Base-by-base conservation (phyloP, 2,113 vertebrate genomes). In the Dolichotis patagonum region DNA sequence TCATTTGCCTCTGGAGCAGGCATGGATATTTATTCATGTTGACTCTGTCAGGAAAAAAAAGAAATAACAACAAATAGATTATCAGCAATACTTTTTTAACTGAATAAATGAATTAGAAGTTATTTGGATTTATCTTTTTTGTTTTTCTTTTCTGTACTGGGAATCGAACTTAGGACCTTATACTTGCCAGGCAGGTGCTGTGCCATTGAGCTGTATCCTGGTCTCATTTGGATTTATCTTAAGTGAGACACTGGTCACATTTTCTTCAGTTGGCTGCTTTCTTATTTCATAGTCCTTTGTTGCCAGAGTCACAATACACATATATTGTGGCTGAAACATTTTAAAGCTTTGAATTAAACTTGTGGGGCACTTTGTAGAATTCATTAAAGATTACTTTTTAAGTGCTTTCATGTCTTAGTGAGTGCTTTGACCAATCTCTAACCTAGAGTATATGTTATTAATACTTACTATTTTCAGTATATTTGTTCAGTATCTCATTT, bases 321-420 rank as follows among this genome's bases (percentile, higher is more conserved):
- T n/a, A 88, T 71, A 30, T 58, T 69, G 3, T 77, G 26, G 24
- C 46, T 86, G n/a, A 96, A 95, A 90, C 46, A 75, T 92, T 96
- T 93, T 96, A 14, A 94, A 67, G 19, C n/a, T 67, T 78, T 94
- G 5, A 65, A 35, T 94, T 58, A 96, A 94, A 94, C 38, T 94
- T 95, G 49, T 26, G 94, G 84, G 49, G 26, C 35, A 81, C 30
- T 91, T 13, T 26, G 65, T 65, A 95, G 41, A 90, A 88, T 60
- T 97, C n/a, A 91, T 77, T 93, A 77, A 81, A 71, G 38, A 58
- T 94, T 54, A 69, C 35, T 71, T 56, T 88, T 88, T 92, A 93
- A 90, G 28, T 67, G 17, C 77, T 78, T 77, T 88, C 22, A 90
- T 88, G 58, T 71, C 95, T 92, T 83, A 85, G 83, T 85, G 38